A percentile compares a stretch with the other conserved stretches of the same genome.
These are phyloP conservation scores for Bettongia penicillata DNA, from an alignment of 2,113 vertebrate genomes.

Conservation along the genomic window DNA sequence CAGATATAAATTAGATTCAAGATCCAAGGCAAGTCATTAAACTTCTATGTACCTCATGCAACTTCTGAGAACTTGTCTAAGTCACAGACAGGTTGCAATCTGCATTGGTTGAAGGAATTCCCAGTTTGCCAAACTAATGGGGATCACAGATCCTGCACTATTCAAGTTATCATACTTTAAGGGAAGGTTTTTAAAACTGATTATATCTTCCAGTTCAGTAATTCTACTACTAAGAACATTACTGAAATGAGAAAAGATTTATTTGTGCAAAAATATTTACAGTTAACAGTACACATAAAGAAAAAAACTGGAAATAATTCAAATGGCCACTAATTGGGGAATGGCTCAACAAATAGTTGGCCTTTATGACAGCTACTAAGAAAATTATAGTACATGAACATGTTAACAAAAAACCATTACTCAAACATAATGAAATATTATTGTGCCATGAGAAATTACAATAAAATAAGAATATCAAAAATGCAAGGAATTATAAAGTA, in stretches of 20 bases:
- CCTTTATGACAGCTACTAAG: neutral
- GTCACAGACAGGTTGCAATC: neutral
- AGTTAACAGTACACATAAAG: neutral
- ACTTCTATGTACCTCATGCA: neutral
- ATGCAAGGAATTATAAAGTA: neutral
- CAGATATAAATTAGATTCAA: neutral
- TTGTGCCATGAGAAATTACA: neutral
- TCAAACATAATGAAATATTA: neutral
- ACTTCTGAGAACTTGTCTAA: neutral
- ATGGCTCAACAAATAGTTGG: neutral
- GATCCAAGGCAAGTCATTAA: neutral
- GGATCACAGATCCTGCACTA: neutral
- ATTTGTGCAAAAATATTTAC: neutral
- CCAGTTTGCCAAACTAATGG: neutral
- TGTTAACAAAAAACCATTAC: neutral
- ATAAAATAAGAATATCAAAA: neutral
- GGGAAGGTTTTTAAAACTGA: neutral
- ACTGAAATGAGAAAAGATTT: neutral
- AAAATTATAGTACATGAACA: neutral
- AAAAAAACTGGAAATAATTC: neutral
- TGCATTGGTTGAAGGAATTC: neutral
- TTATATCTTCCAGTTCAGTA: neutral
- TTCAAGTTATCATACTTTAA: neutral
- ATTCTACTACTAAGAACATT: neutral
- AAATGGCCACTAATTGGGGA: neutral